Percentiles rank a stretch among this genome's conserved stretches.
phyloP scores from a whole-genome alignment of 1,140 invertebrate species.

The Scaptomyza hsui region DNA sequence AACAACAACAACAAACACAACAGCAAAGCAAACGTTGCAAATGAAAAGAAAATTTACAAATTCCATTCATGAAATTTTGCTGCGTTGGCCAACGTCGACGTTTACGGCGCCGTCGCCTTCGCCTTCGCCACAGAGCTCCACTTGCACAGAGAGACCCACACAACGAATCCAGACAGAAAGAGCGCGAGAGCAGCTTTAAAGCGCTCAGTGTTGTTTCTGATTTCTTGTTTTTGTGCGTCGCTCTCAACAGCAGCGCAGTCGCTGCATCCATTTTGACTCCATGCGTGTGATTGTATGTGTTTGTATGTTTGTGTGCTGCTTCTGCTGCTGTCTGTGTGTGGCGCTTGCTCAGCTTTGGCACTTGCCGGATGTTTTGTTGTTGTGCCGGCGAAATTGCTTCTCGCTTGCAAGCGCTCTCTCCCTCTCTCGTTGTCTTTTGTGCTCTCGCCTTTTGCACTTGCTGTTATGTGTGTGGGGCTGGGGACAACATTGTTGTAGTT shows the following conservation, averaged over 20 bases:
- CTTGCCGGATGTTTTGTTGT: slow-evolving; percentile 77
- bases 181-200: slow-evolving; percentile 24
- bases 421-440: neutral
- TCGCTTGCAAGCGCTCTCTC: neutral
- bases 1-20: slow-evolving; percentile 29
- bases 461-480: slow-evolving; percentile 13
- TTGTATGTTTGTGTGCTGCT: slow-evolving; percentile 26
- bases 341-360: slow-evolving; percentile 71
- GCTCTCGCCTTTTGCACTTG: slow-evolving; percentile 39
- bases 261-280: slow-evolving; percentile 17
- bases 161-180: slow-evolving; percentile 19
- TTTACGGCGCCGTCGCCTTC: slow-evolving; percentile 13
- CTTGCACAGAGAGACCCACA: slow-evolving; percentile 32
- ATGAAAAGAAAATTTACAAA: slow-evolving; percentile 83
- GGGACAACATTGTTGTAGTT: slow-evolving; percentile 32
- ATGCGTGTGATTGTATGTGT: neutral
- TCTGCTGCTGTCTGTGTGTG: slow-evolving; percentile 62
- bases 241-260: slow-evolving; percentile 26
- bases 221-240: slow-evolving; percentile 31
- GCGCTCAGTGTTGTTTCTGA: slow-evolving; percentile 8
- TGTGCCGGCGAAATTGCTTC: slow-evolving; percentile 55
- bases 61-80: slow-evolving; percentile 82
- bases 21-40: slow-evolving; percentile 61
- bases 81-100: slow-evolving; percentile 60
- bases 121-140: slow-evolving; percentile 13